These are phyloP conservation scores for Pheosia tremula DNA, from an alignment of 2,888 invertebrate species.

Conservation along the genomic window DNA sequence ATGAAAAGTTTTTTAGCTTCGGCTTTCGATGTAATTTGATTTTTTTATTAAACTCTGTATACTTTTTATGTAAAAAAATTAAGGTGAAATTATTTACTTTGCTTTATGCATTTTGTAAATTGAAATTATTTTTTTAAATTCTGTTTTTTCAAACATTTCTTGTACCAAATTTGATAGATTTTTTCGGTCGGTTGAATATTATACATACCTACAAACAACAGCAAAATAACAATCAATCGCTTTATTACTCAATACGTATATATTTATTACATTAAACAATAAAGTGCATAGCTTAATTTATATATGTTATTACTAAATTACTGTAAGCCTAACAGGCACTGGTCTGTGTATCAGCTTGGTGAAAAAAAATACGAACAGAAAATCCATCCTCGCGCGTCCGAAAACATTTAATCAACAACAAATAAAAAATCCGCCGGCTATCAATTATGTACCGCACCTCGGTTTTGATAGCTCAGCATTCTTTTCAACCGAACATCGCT, in stretches of 20 bases:
- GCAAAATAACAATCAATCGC: no score
- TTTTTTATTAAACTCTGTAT: slow-evolving; percentile 19
- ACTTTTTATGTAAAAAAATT: slow-evolving; percentile 18
- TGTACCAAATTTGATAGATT: no score
- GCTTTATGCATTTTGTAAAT: background rate
- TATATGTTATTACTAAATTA: no score
- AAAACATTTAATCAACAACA: slow-evolving; percentile 10
- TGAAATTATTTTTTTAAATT: background rate
- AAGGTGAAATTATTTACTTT: slow-evolving; percentile 12
- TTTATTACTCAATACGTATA: no score
- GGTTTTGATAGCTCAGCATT: slow-evolving; percentile 11
- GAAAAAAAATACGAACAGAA: background rate
- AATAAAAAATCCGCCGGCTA: slow-evolving; percentile 17
- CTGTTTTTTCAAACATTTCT: no score
- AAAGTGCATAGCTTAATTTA: no score
- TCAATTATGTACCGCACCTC: background rate
- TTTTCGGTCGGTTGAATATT: no score
- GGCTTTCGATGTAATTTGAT: slow-evolving; percentile 14
- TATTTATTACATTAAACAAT: no score
- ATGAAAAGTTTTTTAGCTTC: slow-evolving; percentile 12
- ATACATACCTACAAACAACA: no score
- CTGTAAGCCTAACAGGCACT: no score
- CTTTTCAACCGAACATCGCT: slow-evolving; percentile 9
- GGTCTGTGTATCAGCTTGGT: background rate
- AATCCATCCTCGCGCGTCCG: background rate